Conservation (phyloP, 2,113 vertebrate genomes). For the Myotis brandtii region DNA sequence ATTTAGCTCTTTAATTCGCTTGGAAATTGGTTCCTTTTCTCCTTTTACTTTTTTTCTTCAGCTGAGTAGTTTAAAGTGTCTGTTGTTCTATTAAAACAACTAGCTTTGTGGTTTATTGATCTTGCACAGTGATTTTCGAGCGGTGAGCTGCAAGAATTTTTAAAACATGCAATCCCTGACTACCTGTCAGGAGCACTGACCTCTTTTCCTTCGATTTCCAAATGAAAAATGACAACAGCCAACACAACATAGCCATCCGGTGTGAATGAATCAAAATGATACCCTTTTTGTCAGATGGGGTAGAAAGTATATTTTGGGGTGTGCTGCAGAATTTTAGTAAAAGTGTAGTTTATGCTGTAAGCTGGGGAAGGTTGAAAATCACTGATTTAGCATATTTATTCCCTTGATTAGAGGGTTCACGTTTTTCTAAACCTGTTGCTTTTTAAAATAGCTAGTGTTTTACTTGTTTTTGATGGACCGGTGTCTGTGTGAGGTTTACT, state of each 20-base stretch:
- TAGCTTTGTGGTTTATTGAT: not conserved
- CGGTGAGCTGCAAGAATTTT: not conserved
- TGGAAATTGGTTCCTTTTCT: not conserved
- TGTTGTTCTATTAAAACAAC: not conserved
- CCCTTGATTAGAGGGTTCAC: not conserved
- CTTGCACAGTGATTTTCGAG: not conserved
- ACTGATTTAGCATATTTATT: not conserved
- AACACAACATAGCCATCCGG: not conserved
- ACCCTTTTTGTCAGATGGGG: not conserved
- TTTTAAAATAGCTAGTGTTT: not conserved
- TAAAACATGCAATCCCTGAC: not conserved
- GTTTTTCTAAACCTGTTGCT: not conserved
- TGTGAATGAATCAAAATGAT: not conserved
- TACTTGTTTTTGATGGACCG: not conserved
- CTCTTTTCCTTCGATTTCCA: not conserved
- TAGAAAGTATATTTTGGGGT: not conserved
- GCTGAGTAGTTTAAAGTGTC: not conserved
- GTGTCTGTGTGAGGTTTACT: not conserved
- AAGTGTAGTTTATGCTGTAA: not conserved
- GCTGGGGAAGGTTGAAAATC: not conserved
- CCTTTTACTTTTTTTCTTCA: not conserved
- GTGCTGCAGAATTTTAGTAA: not conserved
- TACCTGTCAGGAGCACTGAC: not conserved
- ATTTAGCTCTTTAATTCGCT: not conserved
- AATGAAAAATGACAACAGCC: not conserved